Percentiles rank a stretch among this genome's conserved stretches.
phyloP scores from a whole-genome alignment of 2,113 vertebrate genomes.

The Sapayoa aenigma region DNA sequence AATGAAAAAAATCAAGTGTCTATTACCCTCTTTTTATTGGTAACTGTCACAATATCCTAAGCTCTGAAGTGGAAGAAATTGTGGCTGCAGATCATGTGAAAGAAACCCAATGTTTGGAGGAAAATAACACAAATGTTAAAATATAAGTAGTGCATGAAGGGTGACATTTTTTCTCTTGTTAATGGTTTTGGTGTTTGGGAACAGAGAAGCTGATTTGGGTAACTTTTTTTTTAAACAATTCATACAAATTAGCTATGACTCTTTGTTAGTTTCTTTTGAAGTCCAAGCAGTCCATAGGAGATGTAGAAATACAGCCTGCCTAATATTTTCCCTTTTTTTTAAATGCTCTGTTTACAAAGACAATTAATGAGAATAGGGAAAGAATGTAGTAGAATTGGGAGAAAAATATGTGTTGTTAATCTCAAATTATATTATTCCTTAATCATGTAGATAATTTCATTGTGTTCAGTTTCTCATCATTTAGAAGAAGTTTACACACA shows the following conservation, averaged over 20 bases:
- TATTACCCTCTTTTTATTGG: fast-evolving
- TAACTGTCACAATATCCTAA: not conserved
- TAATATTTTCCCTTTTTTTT: not conserved
- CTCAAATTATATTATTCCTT: not conserved
- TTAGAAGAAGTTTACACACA: not conserved
- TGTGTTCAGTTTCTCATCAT: not conserved
- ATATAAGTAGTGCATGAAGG: not conserved
- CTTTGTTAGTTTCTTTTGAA: not conserved
- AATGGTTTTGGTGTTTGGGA: not conserved
- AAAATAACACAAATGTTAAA: not conserved
- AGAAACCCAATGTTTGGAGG: not conserved
- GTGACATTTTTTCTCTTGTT: not conserved
- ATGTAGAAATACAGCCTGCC: not conserved
- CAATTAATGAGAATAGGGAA: not conserved
- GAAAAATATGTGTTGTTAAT: not conserved
- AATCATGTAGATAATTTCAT: not conserved
- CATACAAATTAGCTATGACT: not conserved
- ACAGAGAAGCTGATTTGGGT: not conserved
- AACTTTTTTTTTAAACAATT: not conserved
- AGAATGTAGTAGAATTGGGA: not conserved
- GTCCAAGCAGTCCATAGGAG: not conserved
- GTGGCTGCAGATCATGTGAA: fast-evolving
- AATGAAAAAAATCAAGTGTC: not conserved
- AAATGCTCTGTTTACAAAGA: not conserved
- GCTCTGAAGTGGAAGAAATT: not conserved